phyloP scores from a whole-genome alignment of 2,113 vertebrate species.

The Oplegnathus fasciatus region DNA sequence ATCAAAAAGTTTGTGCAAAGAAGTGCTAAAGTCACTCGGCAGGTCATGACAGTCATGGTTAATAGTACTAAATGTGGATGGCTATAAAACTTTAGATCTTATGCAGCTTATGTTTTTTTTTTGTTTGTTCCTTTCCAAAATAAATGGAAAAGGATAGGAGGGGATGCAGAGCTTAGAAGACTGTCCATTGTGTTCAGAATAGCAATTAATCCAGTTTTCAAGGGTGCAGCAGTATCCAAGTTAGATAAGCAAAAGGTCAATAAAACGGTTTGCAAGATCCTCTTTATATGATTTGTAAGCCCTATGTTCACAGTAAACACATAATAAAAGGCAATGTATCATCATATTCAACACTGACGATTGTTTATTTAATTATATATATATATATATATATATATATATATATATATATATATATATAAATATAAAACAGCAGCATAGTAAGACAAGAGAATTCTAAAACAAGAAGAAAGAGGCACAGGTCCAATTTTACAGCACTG shows the following conservation, averaged over 20 bases:
- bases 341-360: not conserved
- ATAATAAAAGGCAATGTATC: not conserved
- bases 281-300: not conserved
- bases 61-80: not conserved
- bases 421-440: too few relatives aligned
- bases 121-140: not conserved
- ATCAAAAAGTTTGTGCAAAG: not conserved
- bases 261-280: not conserved
- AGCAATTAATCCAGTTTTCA: not conserved
- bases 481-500: not conserved
- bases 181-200: not conserved
- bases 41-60: not conserved
- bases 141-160: not conserved
- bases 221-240: not conserved
- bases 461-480: not conserved
- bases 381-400: too few relatives aligned
- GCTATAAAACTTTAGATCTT: not conserved
- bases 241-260: conserved; percentile 14
- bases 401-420: too few relatives aligned
- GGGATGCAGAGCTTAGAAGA: not conserved
- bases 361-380: not conserved
- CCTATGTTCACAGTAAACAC: not conserved
- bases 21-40: not conserved
- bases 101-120: not conserved
- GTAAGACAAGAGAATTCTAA: not conserved